Evolutionary conservation across 2,888 invertebrate genomes (phyloP).

Genomic region (Aplocera efformata): DNA sequence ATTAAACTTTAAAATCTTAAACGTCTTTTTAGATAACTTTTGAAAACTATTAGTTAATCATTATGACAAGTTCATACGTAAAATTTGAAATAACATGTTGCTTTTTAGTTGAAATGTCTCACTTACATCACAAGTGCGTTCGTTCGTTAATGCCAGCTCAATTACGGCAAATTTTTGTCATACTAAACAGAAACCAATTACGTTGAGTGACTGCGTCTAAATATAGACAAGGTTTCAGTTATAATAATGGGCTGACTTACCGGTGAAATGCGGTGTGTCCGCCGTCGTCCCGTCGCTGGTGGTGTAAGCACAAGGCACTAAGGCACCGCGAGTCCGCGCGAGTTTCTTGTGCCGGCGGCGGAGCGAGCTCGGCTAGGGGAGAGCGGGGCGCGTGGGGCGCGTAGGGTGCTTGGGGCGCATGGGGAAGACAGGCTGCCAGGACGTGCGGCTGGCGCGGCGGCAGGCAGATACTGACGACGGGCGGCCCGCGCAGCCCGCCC

Average conservation of each 20-base stretch:
- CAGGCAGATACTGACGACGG: constrained; percentile 61
- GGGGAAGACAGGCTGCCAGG: constrained; percentile 40
- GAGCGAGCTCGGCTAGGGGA: constrained; percentile 33
- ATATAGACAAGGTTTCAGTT: constrained; percentile 25
- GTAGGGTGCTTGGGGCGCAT: constrained; percentile 26
- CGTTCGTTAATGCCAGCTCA: constrained; percentile 5
- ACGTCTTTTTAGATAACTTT: too few relatives aligned
- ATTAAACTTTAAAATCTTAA: too few relatives aligned
- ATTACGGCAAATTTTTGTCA: constrained; percentile 6
- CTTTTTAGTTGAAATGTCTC: too few relatives aligned
- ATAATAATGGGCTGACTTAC: constrained; percentile 46
- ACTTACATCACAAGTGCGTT: background rate
- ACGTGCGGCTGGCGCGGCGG: constrained; percentile 67
- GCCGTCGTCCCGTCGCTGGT: constrained; percentile 30
- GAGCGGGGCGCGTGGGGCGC: constrained; percentile 25
- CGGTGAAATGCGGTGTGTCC: constrained; percentile 22
- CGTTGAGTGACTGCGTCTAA: constrained; percentile 17
- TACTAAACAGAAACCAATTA: constrained; percentile 18
- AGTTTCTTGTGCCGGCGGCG: constrained; percentile 58
- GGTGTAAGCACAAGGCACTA: constrained; percentile 49
- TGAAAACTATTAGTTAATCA: too few relatives aligned
- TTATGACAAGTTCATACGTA: too few relatives aligned
- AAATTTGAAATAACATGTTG: too few relatives aligned
- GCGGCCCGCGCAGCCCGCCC: constrained; percentile 52
- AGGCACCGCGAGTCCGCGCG: constrained; percentile 41